A percentile compares a stretch with the other conserved stretches of the same genome.
Evolutionary conservation across 2,113 vertebrate species (phyloP).

Genomic region (Monopterus albus): DNA sequence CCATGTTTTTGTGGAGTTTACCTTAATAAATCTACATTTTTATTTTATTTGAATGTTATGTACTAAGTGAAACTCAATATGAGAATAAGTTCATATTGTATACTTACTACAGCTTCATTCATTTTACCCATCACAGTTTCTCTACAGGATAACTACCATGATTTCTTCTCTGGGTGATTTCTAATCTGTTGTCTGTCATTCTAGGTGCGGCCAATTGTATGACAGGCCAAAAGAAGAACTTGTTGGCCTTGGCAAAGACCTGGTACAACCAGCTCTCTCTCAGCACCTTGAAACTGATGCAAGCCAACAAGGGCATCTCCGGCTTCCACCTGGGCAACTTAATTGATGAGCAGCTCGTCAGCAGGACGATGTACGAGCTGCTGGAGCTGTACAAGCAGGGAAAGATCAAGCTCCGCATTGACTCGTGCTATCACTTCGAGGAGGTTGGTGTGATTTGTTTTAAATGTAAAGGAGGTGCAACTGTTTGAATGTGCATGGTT

Average conservation of each 20-base stretch:
- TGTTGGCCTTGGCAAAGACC: conserved; percentile 89
- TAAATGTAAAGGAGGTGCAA: no score
- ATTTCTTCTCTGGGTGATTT: fast-evolving
- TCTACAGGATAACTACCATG: neutral
- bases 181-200: neutral
- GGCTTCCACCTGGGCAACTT: conserved; percentile 88
- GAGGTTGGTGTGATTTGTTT: conserved; percentile 80
- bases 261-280: conserved; percentile 95
- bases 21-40: neutral
- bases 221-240: conserved; percentile 89
- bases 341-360: conserved; percentile 76
- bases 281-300: conserved; percentile 86
- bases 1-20: neutral
- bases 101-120: neutral
- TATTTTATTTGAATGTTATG: neutral
- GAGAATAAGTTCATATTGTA: no score
- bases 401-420: conserved; percentile 91
- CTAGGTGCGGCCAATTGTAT: conserved; percentile 88
- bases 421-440: conserved; percentile 93
- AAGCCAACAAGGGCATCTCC: conserved; percentile 87
- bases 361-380: conserved; percentile 78
- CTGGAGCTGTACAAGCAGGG: conserved; percentile 89
- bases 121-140: neutral
- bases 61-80: no score
- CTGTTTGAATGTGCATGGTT: no score